Base-by-base conservation (phyloP, 2,113 vertebrate species). In the Leptocoma aspasia region DNA sequence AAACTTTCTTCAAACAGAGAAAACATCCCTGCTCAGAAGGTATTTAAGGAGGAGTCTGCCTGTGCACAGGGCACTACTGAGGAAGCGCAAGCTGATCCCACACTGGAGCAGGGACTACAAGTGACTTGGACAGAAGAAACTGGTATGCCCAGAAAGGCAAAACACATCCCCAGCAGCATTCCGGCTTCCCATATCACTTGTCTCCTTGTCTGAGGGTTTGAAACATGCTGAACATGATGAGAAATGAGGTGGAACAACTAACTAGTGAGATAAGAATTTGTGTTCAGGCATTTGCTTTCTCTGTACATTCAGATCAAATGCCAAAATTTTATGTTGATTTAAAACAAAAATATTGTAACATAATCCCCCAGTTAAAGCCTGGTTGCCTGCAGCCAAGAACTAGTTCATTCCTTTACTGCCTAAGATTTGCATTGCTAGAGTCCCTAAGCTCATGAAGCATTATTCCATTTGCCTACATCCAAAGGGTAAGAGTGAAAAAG, bases 101-200 rank as follows among this genome's bases (percentile, higher is more conserved):
- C 5, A 3, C 8, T 3, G 2, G 7, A 57, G 17, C 21, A 87
- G 33, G 4, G 5, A 72, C 44, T 44, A 60, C 20, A 64, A 20
- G 66, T 37, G 20, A 80, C 20, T n/a, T 33, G 30, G 26, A 50
- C 33, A 68, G 44, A 60, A 69, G 33, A 72, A 76, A 65, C 9
- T 0, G 1, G 9, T 47, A 69, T 3, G 3, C 68, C 72, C 41
- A 47, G 17, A 63, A 63, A 0, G 1, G 15, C 41, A 77, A 54
- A 91, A 86, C 39, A 5, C 15, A 76, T 45, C 6, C 15, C 45
- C 41, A 9, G 9, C 14, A 37, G 30, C 12, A 42, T 28, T 69
- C 41, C 41, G 23, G 18, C n/a, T 53, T 90, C 31, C 41, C n/a
- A 65, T 0, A 0, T 35, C 5, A 1, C 23, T 61, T 49, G 13